A percentile compares a stretch with the other conserved stretches of the same genome.
Evolutionary conservation across 37 sponge, comb jelly and placozoan genomes (phyloP).

Genomic region (Halichondria panicea): DNA sequence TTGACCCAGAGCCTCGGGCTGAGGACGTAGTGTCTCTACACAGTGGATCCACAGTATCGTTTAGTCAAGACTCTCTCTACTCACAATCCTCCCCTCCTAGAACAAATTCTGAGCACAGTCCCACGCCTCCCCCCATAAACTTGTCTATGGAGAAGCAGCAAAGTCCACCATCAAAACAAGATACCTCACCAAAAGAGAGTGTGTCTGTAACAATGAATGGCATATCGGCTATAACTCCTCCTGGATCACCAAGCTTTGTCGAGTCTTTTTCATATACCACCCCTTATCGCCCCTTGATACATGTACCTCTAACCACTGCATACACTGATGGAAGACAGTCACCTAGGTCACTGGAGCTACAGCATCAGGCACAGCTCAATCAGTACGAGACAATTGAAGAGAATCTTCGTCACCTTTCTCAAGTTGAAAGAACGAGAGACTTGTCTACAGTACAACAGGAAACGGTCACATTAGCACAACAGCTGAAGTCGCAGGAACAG

Average conservation of each 20-base stretch:
- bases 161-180: not conserved
- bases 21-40: not conserved
- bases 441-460: conserved; percentile 65
- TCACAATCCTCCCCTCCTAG: conserved; percentile 4
- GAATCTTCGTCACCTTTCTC: conserved; percentile 42
- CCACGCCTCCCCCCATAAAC: not conserved
- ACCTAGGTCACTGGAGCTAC: conserved; percentile 62
- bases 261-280: not conserved
- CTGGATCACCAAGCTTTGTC: conserved; percentile 45
- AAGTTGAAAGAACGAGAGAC: conserved; percentile 49
- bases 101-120: not conserved
- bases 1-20: conserved; percentile 11
- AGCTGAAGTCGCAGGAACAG: conserved; percentile 48
- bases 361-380: conserved; percentile 63
- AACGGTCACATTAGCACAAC: conserved; percentile 55
- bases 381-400: conserved; percentile 66
- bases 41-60: no score
- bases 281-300: not conserved
- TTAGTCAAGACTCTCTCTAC: conserved; percentile 11
- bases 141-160: no score
- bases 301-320: not conserved
- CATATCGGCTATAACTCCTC: conserved; percentile 36
- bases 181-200: no score
- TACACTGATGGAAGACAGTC: conserved; percentile 37
- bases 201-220: not conserved